Percentiles rank a stretch among this genome's conserved stretches.
Conservation (phyloP, 2,888 invertebrate genomes). For the Nephrocerus scutellatus region DNA sequence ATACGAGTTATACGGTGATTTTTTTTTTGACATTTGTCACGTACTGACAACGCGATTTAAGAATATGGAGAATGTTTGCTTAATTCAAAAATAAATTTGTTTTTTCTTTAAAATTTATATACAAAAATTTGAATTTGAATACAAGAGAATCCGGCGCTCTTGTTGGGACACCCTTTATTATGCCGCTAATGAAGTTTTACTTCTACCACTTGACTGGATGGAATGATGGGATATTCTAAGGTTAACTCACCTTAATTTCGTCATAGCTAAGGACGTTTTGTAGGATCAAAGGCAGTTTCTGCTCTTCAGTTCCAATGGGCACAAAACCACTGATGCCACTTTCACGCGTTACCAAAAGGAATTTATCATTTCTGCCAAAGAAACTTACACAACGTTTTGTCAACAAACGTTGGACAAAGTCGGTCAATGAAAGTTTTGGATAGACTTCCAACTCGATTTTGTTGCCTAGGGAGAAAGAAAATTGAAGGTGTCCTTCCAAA, state of each 20-base stretch:
- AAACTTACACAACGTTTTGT: slow-evolving; percentile 52
- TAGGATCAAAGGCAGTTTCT: slow-evolving; percentile 48
- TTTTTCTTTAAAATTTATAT: no score
- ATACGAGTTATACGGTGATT: no score
- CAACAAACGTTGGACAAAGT: slow-evolving; percentile 51
- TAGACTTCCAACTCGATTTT: slow-evolving; percentile 43
- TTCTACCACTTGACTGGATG: no score
- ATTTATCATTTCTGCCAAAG: slow-evolving; percentile 47
- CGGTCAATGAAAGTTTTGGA: slow-evolving; percentile 45
- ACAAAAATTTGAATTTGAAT: no score
- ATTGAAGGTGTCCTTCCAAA: no score
- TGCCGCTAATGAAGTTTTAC: no score
- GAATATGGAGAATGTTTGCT: no score
- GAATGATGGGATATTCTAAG: not conserved
- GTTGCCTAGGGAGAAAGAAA: slow-evolving; percentile 29
- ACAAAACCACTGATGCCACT: slow-evolving; percentile 51
- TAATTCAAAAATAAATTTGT: no score
- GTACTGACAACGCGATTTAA: no score
- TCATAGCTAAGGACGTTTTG: slow-evolving; percentile 53
- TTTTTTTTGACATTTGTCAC: no score
- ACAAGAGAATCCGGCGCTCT: no score
- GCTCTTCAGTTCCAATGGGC: slow-evolving; percentile 49
- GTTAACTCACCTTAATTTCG: slow-evolving; percentile 50
- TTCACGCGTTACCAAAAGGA: slow-evolving; percentile 44
- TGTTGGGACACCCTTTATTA: no score